Evolutionary conservation across 35 echinoderm and acorn worm genomes (phyloP).

Genomic region (Eucidaris tribuloides): DNA sequence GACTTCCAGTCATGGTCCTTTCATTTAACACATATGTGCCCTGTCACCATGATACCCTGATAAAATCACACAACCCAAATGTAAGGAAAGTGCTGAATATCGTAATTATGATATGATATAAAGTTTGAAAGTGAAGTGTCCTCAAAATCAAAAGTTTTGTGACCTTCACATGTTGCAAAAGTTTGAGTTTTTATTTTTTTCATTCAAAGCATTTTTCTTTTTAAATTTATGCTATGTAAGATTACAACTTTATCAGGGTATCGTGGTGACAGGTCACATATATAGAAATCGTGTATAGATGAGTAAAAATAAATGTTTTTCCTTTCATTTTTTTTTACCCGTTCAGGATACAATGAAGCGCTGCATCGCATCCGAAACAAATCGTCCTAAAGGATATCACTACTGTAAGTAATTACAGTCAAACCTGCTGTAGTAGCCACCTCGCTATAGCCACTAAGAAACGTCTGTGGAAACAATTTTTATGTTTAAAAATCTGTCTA

Average conservation of each 20-base stretch:
- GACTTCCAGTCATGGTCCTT: too few relatives aligned
- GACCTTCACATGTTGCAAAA: too few relatives aligned
- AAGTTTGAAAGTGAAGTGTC: too few relatives aligned
- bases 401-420: slow-evolving; percentile 56
- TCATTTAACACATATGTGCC: too few relatives aligned
- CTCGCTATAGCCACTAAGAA: background rate
- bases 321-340: background rate
- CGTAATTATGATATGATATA: too few relatives aligned
- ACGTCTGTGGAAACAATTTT: background rate
- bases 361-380: slow-evolving; percentile 47
- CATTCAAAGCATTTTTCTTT: background rate
- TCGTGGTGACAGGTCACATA: background rate
- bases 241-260: background rate
- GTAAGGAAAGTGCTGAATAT: too few relatives aligned
- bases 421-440: background rate
- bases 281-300: background rate
- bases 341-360: slow-evolving; percentile 44
- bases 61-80: too few relatives aligned
- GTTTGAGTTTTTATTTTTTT: background rate
- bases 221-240: background rate
- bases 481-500: background rate
- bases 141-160: too few relatives aligned
- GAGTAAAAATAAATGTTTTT: background rate
- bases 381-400: slow-evolving; percentile 45
- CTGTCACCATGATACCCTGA: too few relatives aligned